Base-by-base conservation (phyloP, 2,888 invertebrate species). In the Dorcus parallelipipedus region DNA sequence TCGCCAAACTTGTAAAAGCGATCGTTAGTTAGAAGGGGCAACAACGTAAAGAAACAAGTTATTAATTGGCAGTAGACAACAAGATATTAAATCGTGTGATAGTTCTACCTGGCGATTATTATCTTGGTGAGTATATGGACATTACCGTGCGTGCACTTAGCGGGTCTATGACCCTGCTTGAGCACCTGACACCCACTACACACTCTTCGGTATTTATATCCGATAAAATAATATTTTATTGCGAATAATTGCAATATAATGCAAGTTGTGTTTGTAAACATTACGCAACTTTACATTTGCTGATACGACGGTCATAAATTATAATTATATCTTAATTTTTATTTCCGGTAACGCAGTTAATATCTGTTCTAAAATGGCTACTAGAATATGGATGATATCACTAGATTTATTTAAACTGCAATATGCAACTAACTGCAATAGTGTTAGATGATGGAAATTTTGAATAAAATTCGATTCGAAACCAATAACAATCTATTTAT, bases 101-200 rank as follows among this genome's bases (percentile, higher is more conserved):
- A 60, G 62, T 64, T 62, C 64, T 59, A 60, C 60, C 64, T 56
- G 62, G 57, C 57, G 60, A 60, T 60, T 62, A 62, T 56, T 59
- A 52, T 58, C 66, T 64, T 62, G 65, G 64, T 62, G 65, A 67
- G 64, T 64, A 64, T 59, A 64, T 68, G 66, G 65, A 67, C 68
- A 68, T 68, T 68, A 68, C 66, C 64, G 67, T 65, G 68, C 66
- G 67, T 68, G 67, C 69, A 69, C 66, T 69, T 67, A 68, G 66
- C 65, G 68, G 76, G 76, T 77, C 76, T 71, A 71, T 75, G 78
- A 78, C 77, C 78, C 70, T 70, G 65, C 71, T 68, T 67, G 71
- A 74, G 73, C 76, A 77, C 76, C 76, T 76, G 76, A 77, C 78
- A 78, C 78, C 78, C 76, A 78, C 78, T 63, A 69, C 69, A 66